Evolutionary conservation across 2,797 vertebrate genomes (phyloP).

Genomic region (Arremon brunneinucha): DNA sequence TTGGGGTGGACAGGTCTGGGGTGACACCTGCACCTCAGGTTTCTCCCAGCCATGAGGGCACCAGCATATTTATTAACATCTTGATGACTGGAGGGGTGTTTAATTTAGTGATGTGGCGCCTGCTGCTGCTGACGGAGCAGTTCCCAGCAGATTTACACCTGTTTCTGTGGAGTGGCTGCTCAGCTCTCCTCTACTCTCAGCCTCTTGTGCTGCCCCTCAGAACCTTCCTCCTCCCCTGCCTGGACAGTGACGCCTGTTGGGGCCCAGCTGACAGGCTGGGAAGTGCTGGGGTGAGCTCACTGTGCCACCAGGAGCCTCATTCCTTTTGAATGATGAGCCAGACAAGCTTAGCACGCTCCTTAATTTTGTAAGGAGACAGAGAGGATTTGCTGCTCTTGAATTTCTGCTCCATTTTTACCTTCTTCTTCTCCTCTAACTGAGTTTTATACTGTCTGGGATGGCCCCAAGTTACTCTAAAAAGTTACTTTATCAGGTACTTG

Average conservation of each 20-base stretch:
- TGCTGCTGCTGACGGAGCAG: slow-evolving; percentile 6
- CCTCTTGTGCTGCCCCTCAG: neutral
- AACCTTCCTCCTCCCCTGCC: neutral
- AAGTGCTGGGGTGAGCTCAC: neutral
- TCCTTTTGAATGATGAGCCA: slow-evolving; percentile 19
- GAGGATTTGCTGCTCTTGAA: neutral
- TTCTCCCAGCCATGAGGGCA: neutral
- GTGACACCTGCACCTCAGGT: neutral
- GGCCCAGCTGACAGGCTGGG: neutral
- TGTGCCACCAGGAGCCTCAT: neutral
- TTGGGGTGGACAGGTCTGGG: neutral
- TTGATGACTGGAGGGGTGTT: neutral
- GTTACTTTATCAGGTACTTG: neutral
- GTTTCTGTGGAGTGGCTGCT: neutral
- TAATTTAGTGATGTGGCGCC: neutral
- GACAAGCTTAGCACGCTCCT: neutral
- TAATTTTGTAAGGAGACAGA: neutral
- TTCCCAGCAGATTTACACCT: slow-evolving; percentile 54
- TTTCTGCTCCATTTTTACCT: neutral
- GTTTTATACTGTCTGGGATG: neutral
- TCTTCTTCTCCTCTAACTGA: neutral
- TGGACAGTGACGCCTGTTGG: fast-evolving
- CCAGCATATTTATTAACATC: neutral
- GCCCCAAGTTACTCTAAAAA: neutral
- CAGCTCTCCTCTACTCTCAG: neutral